Evolutionary conservation across 2,113 vertebrate genomes (phyloP).

Genomic region (Phasianus colchicus): DNA sequence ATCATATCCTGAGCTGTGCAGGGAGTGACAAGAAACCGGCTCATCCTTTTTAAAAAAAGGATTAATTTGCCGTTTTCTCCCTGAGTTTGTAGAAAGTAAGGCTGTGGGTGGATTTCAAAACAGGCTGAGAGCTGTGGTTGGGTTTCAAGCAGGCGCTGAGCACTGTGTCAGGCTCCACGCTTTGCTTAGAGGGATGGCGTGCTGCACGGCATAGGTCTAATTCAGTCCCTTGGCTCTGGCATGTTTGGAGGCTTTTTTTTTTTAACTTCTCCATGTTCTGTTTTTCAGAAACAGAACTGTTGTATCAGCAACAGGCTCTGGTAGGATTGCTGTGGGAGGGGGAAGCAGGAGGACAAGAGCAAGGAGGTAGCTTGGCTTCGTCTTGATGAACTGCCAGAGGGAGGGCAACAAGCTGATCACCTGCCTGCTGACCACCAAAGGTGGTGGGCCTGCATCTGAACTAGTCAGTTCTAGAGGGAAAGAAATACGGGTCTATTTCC

Average conservation of each 20-base stretch:
- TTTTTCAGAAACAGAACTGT: too few species aligned
- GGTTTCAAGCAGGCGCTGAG: neutral
- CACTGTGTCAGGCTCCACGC: neutral
- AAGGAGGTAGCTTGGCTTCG: neutral
- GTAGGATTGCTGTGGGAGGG: neutral
- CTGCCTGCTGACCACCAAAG: neutral
- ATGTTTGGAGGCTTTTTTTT: neutral
- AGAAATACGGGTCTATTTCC: neutral
- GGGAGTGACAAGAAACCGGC: slow-evolving; percentile 46
- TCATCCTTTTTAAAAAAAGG: slow-evolving; percentile 47
- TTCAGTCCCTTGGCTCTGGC: neutral
- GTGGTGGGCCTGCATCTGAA: neutral
- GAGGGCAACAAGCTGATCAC: neutral
- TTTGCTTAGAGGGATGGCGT: neutral
- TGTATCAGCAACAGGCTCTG: neutral
- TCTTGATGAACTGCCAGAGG: neutral
- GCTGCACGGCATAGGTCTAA: rapidly evolving
- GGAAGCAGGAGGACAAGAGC: neutral
- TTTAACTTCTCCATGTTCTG: neutral
- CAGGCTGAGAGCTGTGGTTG: neutral
- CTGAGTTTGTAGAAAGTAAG: slow-evolving; percentile 33
- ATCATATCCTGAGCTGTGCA: slow-evolving; percentile 3
- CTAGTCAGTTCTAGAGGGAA: neutral
- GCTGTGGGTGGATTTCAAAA: slow-evolving; percentile 49
- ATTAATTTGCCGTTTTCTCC: slow-evolving; percentile 63